A percentile compares a stretch with the other conserved stretches of the same genome.
phyloP scores from a whole-genome alignment of 64 coral and sea anemone species.

The Montipora cactus region DNA sequence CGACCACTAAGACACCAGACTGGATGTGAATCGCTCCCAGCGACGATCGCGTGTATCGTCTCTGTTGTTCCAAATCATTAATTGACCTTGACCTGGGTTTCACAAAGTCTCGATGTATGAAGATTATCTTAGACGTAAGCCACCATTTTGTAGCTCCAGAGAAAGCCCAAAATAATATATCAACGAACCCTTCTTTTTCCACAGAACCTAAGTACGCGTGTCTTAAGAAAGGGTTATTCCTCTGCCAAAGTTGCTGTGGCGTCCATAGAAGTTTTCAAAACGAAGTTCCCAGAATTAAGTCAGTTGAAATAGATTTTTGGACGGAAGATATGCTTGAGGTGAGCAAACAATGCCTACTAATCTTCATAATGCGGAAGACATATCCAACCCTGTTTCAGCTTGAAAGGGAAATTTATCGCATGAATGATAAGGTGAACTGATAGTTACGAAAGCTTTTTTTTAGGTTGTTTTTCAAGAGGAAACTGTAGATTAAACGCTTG shows the following conservation, averaged over 20 bases:
- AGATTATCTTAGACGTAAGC: too few relatives aligned
- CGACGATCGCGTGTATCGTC: too few relatives aligned
- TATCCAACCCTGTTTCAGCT: not conserved
- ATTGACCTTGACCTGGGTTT: too few relatives aligned
- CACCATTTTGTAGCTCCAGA: too few relatives aligned
- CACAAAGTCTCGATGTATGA: too few relatives aligned
- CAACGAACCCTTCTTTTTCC: not conserved
- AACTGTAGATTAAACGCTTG: too few relatives aligned
- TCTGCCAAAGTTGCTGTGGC: not conserved
- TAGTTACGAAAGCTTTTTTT: too few relatives aligned
- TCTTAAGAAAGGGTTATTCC: conserved; percentile 11
- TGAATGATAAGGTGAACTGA: not conserved
- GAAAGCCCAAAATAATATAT: too few relatives aligned
- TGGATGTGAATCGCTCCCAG: too few relatives aligned
- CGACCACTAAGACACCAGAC: too few relatives aligned
- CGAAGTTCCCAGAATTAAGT: conserved; percentile 1
- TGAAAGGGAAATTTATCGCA: not conserved
- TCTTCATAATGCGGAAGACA: not conserved
- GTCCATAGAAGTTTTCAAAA: conserved; percentile 21
- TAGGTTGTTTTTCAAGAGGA: too few relatives aligned
- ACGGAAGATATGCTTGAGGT: conserved; percentile 5
- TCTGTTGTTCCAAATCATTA: too few relatives aligned
- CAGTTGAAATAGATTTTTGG: conserved; percentile 5
- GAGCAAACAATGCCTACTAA: not conserved
- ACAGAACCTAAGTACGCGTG: conserved; percentile 34